A percentile compares a stretch with the other conserved stretches of the same genome.
Conservation (phyloP, 2,113 vertebrate genomes). For the Corapipo altera region DNA sequence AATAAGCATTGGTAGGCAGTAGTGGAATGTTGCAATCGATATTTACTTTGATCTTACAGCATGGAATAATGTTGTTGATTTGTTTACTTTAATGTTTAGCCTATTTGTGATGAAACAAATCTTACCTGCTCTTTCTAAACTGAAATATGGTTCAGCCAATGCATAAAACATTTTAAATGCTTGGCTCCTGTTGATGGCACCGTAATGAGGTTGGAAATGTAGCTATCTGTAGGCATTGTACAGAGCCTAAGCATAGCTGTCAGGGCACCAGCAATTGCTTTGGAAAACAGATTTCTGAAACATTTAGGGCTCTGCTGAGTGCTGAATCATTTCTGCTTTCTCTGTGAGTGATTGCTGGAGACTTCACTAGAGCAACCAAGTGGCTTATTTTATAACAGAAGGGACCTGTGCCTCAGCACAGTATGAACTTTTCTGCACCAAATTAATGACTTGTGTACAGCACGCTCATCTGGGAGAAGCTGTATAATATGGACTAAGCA, state of each 20-base stretch:
- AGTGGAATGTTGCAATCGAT: not conserved
- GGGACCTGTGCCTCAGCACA: not conserved
- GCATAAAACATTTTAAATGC: slow-evolving; percentile 39
- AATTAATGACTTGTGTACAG: not conserved
- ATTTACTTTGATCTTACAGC: slow-evolving; percentile 12
- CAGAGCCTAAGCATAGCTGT: slow-evolving; percentile 2
- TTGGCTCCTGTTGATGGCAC: slow-evolving; percentile 19
- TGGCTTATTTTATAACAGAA: not conserved
- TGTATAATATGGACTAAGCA: not conserved
- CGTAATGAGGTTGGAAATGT: slow-evolving; percentile 36
- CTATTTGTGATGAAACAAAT: slow-evolving; percentile 49
- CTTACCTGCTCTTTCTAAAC: slow-evolving; percentile 29
- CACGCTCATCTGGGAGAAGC: not conserved
- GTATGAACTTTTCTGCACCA: not conserved
- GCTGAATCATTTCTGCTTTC: slow-evolving; percentile 1
- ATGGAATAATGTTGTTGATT: slow-evolving; percentile 9
- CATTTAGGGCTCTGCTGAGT: not conserved
- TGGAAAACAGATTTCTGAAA: slow-evolving; percentile 33
- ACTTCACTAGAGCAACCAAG: not conserved
- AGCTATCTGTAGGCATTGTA: slow-evolving; percentile 15
- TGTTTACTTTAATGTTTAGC: slow-evolving; percentile 44
- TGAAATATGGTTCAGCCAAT: slow-evolving; percentile 11
- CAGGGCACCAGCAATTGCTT: not conserved
- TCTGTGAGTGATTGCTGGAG: not conserved
- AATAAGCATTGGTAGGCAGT: not conserved